These are phyloP conservation scores for Emydura subglobosa DNA, from an alignment of 2,113 vertebrate species.

Conservation along the genomic window DNA sequence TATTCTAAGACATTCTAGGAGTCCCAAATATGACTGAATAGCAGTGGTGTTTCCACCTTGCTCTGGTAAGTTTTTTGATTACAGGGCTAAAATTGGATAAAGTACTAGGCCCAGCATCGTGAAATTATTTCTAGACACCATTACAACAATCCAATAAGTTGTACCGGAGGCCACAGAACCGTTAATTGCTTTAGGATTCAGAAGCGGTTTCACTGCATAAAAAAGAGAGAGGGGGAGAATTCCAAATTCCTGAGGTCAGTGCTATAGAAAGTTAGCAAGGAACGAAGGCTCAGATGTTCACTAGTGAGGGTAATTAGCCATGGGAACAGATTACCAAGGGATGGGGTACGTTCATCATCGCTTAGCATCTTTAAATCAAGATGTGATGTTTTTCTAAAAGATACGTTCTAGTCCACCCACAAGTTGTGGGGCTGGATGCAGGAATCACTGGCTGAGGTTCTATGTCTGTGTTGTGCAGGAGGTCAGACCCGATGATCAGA, in stretches of 20 bases:
- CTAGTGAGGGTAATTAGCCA: not conserved
- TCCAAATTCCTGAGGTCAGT: not conserved
- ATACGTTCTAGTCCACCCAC: not conserved
- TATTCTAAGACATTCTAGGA: not conserved
- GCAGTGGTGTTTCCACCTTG: not conserved
- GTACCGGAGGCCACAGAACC: not conserved
- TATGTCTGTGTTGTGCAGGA: accelerated
- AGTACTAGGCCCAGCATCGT: conserved; percentile 9
- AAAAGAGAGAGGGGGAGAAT: not conserved
- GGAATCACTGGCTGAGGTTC: not conserved
- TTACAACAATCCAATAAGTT: conserved; percentile 37
- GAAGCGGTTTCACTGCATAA: not conserved
- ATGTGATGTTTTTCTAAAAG: not conserved
- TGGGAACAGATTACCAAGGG: not conserved
- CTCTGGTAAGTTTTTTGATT: not conserved
- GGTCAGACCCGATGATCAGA: conserved; percentile 25
- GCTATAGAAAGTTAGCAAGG: not conserved
- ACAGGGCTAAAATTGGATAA: not conserved
- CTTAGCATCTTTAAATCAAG: not conserved
- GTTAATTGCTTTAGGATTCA: not conserved
- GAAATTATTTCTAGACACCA: conserved; percentile 54
- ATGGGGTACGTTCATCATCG: not conserved
- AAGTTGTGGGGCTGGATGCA: not conserved
- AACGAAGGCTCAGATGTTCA: not conserved
- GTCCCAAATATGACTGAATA: not conserved